Evolutionary conservation across 2,888 invertebrate genomes (phyloP), one percentile per base, ranked within the genome.

Genomic region (Pharmacophagus antenor): DNA sequence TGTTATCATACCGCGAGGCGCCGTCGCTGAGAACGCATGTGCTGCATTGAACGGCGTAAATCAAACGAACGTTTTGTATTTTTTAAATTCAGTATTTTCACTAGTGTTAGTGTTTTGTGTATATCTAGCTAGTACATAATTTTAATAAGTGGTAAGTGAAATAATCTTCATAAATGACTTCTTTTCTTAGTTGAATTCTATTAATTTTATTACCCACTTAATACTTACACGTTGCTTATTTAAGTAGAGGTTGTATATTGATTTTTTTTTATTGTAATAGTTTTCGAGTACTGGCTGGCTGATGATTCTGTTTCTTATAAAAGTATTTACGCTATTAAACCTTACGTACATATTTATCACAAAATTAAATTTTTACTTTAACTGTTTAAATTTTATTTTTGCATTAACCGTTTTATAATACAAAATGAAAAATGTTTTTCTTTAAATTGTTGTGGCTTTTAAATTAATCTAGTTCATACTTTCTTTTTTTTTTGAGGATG

Each of bases 1-100:
- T 58, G 56, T 85, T 84, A 82, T 83, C 84, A 82, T 77, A 77
- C 79, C 68, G 72, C 77, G 79, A 69, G 76, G 70, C 67, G 70
- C 67, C 69, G 70, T 67, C 68, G 70, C 25, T 62, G 64, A 59
- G 74, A 63, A 66, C 77, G 79, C 77, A 70, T 76, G 80, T 74
- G 72, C 65, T 70, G 50, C 42, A n/a, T 20, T 49, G 25, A 37
- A 53, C 53, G 27, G 1, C 27, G 23, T 23, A 25, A 49, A 42
- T n/a, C 44, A 49, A 31, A 50, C 55, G 55, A 37, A 49, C 31
- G 42, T 2, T 15, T 53, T 41, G 17, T 37, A 7, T 3, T n/a
- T 47, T 48, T 20, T 7, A 31, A 37, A 58, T 18, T 46, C 41
- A 6, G 6, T 41, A 5, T 25, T 49, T 23, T 56, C n/a, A 15